Conservation (phyloP, 2,888 invertebrate species). For the Pachycephus smyrnensis region DNA sequence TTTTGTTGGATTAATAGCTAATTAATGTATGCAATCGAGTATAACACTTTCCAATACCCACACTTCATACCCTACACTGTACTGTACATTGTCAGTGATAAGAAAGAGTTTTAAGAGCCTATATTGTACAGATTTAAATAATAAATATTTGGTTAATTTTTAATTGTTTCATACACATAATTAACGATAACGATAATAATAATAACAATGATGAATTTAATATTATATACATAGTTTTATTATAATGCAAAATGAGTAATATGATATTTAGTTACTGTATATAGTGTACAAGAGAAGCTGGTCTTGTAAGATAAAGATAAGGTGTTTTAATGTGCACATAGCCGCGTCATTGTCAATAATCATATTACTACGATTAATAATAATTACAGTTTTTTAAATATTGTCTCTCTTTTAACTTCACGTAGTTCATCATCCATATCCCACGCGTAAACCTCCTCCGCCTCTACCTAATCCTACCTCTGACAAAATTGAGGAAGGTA, state of each 20-base stretch:
- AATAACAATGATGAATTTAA: constrained; percentile 51
- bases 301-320: constrained; percentile 70
- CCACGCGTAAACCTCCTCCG: not conserved
- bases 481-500: not conserved
- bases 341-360: constrained; percentile 68
- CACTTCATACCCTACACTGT: constrained; percentile 30
- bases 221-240: constrained; percentile 41
- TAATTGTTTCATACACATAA: constrained; percentile 49
- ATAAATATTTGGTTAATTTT: constrained; percentile 54
- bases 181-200: constrained; percentile 44
- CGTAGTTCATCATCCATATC: not conserved
- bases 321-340: constrained; percentile 73
- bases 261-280: constrained; percentile 66
- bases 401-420: constrained; percentile 8
- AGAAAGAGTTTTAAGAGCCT: constrained; percentile 60
- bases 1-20: not conserved
- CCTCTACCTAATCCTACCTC: not conserved
- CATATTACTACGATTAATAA: constrained; percentile 67
- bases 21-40: not conserved
- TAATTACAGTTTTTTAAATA: constrained; percentile 65
- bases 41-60: not conserved
- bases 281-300: constrained; percentile 69
- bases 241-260: constrained; percentile 41
- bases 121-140: constrained; percentile 58
- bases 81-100: constrained; percentile 57